phyloP scores from a whole-genome alignment of 1,140 invertebrate species.

The Spodoptera litura region DNA sequence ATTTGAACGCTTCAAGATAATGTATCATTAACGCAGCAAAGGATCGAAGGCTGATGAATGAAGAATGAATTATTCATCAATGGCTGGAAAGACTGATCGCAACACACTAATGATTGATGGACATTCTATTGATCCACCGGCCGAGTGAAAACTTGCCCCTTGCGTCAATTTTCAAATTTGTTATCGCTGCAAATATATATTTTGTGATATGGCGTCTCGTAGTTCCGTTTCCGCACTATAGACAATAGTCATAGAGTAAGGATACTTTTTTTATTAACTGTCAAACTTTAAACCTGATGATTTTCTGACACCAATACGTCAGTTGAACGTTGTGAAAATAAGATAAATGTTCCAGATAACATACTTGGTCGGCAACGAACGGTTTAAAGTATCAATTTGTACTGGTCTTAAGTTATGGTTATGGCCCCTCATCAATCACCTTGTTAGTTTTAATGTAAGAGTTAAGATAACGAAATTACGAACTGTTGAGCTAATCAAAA shows the following conservation, averaged over 20 bases:
- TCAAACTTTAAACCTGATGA: not conserved
- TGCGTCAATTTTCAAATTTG: constrained; percentile 58
- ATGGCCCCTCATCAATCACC: constrained; percentile 31
- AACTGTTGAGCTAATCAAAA: constrained; percentile 50
- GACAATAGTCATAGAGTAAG: constrained; percentile 5
- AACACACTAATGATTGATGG: constrained; percentile 59
- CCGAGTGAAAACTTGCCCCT: constrained; percentile 38
- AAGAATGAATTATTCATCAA: constrained; percentile 56
- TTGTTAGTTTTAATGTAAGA: constrained; percentile 28
- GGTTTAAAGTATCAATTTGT: constrained; percentile 21
- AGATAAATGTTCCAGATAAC: constrained; percentile 30
- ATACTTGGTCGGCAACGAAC: not conserved
- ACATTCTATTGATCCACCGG: constrained; percentile 60
- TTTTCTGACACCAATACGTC: constrained; percentile 23
- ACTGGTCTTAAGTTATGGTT: constrained; percentile 1
- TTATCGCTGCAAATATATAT: constrained; percentile 53
- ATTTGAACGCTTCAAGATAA: constrained; percentile 58
- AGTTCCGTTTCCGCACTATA: constrained; percentile 19
- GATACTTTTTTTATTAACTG: constrained; percentile 5
- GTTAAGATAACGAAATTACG: constrained; percentile 38
- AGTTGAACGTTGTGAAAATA: not conserved
- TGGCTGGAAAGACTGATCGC: constrained; percentile 70
- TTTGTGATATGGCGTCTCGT: constrained; percentile 51
- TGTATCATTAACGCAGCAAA: constrained; percentile 48
- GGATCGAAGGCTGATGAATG: constrained; percentile 57